Percentiles rank a stretch among this genome's conserved stretches.
Evolutionary conservation across 1,140 invertebrate species (phyloP).

Genomic region (Aphelenchoides fujianensis): DNA sequence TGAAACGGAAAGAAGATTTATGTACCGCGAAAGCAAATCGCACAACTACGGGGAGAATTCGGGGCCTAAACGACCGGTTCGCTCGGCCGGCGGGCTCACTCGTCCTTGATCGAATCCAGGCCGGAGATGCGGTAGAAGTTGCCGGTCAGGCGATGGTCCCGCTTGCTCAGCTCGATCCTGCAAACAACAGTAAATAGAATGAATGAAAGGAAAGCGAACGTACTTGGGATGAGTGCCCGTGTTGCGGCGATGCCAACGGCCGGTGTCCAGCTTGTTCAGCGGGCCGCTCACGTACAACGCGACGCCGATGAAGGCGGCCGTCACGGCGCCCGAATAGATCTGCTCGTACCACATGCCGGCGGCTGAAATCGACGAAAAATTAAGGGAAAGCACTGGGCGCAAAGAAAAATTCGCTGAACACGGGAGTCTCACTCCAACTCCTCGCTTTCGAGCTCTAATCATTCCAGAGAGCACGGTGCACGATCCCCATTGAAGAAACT

Average conservation of each 20-base stretch:
- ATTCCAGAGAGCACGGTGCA: no score
- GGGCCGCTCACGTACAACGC: slow-evolving; percentile 23
- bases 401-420: no score
- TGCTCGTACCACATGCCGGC: slow-evolving; percentile 35
- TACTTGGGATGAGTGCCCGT: slow-evolving; percentile 8
- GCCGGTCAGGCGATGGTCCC: slow-evolving; percentile 33
- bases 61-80: no score
- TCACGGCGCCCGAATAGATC: slow-evolving; percentile 32
- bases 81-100: no score
- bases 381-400: no score
- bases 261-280: slow-evolving; percentile 25
- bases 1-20: no score
- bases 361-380: neutral
- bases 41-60: neutral
- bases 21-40: no score
- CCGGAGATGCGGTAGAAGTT: slow-evolving; percentile 29
- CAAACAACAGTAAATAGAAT: slow-evolving; percentile 1
- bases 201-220: no score
- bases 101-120: slow-evolving; percentile 34
- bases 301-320: slow-evolving; percentile 21
- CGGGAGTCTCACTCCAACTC: no score
- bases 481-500: no score
- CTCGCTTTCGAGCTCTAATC: no score
- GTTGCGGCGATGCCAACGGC: slow-evolving; percentile 27
- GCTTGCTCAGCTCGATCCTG: slow-evolving; percentile 24